Evolutionary conservation across 2,113 vertebrate species (phyloP).

Genomic region (Lycaon pictus): DNA sequence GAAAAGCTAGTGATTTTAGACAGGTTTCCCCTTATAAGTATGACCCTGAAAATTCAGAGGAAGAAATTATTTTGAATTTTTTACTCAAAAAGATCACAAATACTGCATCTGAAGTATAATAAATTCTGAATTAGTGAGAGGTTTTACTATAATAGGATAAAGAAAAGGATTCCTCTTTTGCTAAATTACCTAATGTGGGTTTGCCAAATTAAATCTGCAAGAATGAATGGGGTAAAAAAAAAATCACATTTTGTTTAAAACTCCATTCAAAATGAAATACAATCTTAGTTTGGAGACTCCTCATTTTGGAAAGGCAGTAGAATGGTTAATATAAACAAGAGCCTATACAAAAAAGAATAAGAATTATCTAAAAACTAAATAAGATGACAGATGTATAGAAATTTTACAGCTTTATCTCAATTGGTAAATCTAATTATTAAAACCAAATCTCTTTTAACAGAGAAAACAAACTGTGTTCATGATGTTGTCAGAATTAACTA

Average conservation of each 20-base stretch:
- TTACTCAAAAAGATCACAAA: constrained; percentile 77
- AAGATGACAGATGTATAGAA: constrained; percentile 21
- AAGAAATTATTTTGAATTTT: constrained; percentile 85
- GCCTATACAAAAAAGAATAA: constrained; percentile 4
- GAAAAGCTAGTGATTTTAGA: constrained; percentile 85
- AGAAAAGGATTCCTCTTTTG: constrained; percentile 67
- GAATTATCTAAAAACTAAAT: constrained; percentile 38
- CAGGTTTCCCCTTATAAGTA: constrained; percentile 84
- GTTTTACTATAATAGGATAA: constrained; percentile 78
- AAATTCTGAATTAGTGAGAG: constrained; percentile 82
- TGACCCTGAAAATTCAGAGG: constrained; percentile 86
- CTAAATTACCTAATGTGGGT: constrained; percentile 67
- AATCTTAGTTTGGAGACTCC: constrained; percentile 34
- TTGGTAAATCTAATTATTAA: constrained; percentile 54
- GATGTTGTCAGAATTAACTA: constrained; percentile 34
- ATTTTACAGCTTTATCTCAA: constrained; percentile 40
- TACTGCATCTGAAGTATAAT: constrained; percentile 72
- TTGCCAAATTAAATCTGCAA: constrained; percentile 63
- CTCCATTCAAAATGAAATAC: constrained; percentile 54
- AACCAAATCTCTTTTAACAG: constrained; percentile 56
- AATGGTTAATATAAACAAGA: background rate
- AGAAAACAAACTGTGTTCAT: constrained; percentile 42
- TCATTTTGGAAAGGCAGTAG: constrained; percentile 43
- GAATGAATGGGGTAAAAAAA: background rate
- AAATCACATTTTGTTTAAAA: constrained; percentile 41